phyloP scores from a whole-genome alignment of 2,113 vertebrate species.

The Opisthocomus hoazin region DNA sequence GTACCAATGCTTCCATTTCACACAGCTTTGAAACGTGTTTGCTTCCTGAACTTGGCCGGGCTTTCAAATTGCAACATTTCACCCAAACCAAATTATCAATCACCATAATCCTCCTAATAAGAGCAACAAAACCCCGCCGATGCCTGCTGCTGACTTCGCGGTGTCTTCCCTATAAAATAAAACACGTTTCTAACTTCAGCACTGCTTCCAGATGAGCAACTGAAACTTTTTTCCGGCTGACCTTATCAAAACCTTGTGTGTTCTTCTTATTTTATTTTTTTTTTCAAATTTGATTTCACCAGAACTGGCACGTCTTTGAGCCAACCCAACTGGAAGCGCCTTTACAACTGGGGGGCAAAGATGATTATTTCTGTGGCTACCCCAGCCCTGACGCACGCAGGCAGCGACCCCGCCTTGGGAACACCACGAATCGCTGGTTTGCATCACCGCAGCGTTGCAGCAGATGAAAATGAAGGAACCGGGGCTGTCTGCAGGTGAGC shows the following conservation, averaged over 20 bases:
- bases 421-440: fast-evolving
- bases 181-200: neutral
- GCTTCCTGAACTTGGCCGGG: neutral
- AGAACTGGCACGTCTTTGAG: neutral
- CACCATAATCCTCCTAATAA: neutral
- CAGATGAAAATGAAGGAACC: neutral
- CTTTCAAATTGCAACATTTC: neutral
- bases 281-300: fast-evolving
- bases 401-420: neutral
- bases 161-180: neutral
- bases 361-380: neutral
- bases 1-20: neutral
- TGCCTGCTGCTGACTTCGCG: neutral
- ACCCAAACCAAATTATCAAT: neutral
- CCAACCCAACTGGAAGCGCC: neutral
- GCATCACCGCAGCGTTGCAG: neutral
- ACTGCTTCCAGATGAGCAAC: neutral
- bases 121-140: neutral
- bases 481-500: neutral
- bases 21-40: neutral
- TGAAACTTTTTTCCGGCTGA: neutral
- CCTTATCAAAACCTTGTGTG: neutral
- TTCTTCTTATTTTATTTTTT: neutral
- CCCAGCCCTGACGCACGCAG: neutral
- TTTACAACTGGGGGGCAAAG: neutral